These are phyloP conservation scores for Chromobotia macracanthus DNA, from an alignment of 2,797 vertebrate species.

Conservation along the genomic window DNA sequence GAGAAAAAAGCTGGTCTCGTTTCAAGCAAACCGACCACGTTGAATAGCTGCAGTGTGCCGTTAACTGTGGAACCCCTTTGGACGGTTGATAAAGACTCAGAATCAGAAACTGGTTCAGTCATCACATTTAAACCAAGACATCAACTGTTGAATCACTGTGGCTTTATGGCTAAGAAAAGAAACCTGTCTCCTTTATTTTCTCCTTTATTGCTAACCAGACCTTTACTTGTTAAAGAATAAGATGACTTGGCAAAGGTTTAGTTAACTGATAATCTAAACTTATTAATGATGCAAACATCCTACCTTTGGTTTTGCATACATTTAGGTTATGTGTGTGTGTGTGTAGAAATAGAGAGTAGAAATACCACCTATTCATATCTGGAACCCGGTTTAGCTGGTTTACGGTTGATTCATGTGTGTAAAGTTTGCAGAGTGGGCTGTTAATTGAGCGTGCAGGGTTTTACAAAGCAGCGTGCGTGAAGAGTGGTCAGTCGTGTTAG, in stretches of 20 bases:
- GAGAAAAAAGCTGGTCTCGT: neutral
- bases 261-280: neutral
- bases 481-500: constrained; percentile 1
- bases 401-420: neutral
- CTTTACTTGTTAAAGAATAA: neutral
- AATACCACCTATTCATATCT: constrained; percentile 13
- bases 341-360: neutral
- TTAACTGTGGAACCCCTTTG: constrained; percentile 10
- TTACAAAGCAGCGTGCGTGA: neutral
- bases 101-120: constrained; percentile 55
- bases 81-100: constrained; percentile 44
- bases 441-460: neutral
- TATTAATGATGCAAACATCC: neutral
- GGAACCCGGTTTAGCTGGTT: neutral
- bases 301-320: no score
- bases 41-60: neutral
- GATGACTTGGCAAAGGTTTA: neutral
- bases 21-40: neutral
- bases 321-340: no score
- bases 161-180: constrained; percentile 18
- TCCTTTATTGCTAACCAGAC: constrained; percentile 25
- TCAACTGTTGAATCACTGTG: constrained; percentile 42
- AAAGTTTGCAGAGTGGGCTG: neutral
- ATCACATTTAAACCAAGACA: constrained; percentile 49
- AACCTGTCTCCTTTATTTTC: neutral